Evolutionary conservation across 2,888 invertebrate genomes (phyloP).

Genomic region (Tanytarsus gracilentus): DNA sequence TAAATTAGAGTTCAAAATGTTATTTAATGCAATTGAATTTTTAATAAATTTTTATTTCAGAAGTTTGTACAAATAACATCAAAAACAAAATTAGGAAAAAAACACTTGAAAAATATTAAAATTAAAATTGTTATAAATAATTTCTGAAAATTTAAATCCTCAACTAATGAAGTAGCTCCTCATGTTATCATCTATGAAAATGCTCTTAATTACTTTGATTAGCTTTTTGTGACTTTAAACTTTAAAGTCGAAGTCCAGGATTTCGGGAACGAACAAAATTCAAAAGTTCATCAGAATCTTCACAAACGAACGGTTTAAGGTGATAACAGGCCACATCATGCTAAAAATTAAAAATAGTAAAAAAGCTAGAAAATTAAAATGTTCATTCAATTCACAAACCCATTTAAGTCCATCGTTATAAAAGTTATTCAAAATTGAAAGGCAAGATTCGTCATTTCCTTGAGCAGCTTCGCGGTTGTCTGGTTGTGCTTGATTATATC

Average conservation of each 20-base stretch:
- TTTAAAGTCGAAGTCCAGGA: conserved; percentile 70
- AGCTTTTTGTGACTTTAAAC: background rate
- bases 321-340: conserved; percentile 82
- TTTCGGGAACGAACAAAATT: conserved; percentile 86
- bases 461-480: conserved; percentile 86
- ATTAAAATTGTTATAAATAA: background rate
- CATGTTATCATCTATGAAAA: too few relatives aligned
- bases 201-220: too few relatives aligned
- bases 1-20: background rate
- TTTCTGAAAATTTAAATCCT: background rate
- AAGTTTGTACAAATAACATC: background rate
- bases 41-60: background rate
- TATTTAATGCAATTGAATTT: background rate
- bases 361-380: background rate
- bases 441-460: conserved; percentile 84
- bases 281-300: conserved; percentile 81
- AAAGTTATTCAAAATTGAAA: conserved; percentile 84
- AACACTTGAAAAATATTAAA: too few relatives aligned
- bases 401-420: conserved; percentile 80
- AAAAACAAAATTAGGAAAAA: background rate
- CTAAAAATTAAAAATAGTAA: conserved; percentile 35
- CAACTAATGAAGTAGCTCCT: background rate
- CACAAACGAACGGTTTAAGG: conserved; percentile 80
- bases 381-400: background rate
- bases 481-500: conserved; percentile 78